Evolutionary conservation across 2,888 invertebrate genomes (phyloP).

Genomic region (Thera britannica): DNA sequence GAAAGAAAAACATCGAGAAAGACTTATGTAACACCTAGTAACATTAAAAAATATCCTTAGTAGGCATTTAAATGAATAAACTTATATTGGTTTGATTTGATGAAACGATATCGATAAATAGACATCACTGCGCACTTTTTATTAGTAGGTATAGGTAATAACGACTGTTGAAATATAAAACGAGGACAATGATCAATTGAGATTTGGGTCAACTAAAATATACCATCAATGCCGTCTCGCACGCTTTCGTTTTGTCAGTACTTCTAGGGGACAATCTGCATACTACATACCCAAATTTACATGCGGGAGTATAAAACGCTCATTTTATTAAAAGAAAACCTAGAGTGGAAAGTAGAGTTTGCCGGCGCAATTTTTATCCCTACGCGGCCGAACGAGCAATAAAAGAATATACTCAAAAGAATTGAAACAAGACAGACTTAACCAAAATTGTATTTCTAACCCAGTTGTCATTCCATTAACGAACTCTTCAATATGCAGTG

Average conservation of each 20-base stretch:
- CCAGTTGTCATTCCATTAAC: neutral
- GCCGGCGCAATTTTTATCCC: neutral
- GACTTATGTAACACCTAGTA: too few relatives aligned
- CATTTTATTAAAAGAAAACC: conserved; percentile 10
- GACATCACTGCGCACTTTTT: neutral
- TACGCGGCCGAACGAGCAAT: conserved; percentile 1
- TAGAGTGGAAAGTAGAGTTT: conserved; percentile 2
- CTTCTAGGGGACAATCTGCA: conserved; percentile 15
- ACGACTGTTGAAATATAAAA: conserved; percentile 19
- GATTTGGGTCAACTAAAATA: conserved; percentile 50
- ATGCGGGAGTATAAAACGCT: conserved; percentile 14
- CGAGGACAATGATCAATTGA: conserved; percentile 22
- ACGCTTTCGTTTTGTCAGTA: neutral
- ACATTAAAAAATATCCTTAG: too few relatives aligned
- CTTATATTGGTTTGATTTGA: neutral
- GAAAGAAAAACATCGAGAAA: too few relatives aligned
- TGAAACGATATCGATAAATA: neutral
- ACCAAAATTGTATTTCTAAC: neutral
- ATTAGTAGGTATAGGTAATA: neutral
- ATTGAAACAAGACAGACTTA: neutral
- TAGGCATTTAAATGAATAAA: too few relatives aligned
- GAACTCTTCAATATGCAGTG: neutral
- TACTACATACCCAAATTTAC: conserved; percentile 15
- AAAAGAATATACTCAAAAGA: conserved; percentile 2
- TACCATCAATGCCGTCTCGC: conserved; percentile 30